These are phyloP conservation scores for Heterochromis multidens DNA, from an alignment of 2,113 vertebrate genomes.

Conservation along the genomic window DNA sequence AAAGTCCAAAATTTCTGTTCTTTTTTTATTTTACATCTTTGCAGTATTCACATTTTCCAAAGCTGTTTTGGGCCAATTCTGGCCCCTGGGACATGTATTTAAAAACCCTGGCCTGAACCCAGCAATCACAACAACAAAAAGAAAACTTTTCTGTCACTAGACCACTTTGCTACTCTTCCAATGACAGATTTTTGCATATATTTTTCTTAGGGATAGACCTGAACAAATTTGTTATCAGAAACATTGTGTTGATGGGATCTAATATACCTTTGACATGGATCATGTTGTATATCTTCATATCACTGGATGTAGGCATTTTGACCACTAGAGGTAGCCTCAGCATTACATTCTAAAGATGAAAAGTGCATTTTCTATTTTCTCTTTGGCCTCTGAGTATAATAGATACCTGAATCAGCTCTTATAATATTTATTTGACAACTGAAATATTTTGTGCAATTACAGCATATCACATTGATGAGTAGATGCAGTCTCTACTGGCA, in stretches of 20 bases:
- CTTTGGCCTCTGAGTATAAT: neutral
- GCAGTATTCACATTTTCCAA: too few relatives aligned
- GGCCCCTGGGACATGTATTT: neutral
- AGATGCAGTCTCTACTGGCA: neutral
- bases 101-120: neutral
- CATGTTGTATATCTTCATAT: neutral
- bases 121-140: neutral
- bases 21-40: too few relatives aligned
- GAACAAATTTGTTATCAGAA: neutral
- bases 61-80: too few relatives aligned
- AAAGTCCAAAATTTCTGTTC: too few relatives aligned
- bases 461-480: neutral
- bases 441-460: neutral
- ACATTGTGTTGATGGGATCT: neutral
- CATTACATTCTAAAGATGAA: neutral
- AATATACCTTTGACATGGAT: neutral
- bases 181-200: neutral
- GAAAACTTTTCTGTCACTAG: neutral
- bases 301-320: neutral
- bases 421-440: neutral
- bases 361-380: neutral
- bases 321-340: slow-evolving; percentile 47
- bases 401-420: neutral
- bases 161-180: neutral
- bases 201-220: neutral